phyloP scores from a whole-genome alignment of 2,888 invertebrate genomes.

The Leucophenga montana region DNA sequence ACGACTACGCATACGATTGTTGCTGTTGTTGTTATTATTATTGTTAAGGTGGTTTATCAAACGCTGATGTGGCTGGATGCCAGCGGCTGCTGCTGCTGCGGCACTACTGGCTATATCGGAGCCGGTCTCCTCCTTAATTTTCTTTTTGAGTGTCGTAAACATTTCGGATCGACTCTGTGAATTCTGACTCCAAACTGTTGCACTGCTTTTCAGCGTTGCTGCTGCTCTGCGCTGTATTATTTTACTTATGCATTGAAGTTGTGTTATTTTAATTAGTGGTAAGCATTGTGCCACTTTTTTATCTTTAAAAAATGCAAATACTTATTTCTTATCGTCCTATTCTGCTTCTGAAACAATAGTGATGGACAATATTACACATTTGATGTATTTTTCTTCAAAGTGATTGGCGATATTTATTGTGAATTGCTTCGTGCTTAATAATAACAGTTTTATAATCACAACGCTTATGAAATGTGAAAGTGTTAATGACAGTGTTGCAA shows the following conservation, averaged over 20 bases:
- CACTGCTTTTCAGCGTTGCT: background rate
- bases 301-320: constrained; percentile 57
- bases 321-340: too few species aligned
- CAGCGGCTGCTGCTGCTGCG: constrained; percentile 41
- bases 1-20: constrained; percentile 69
- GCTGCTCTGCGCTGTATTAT: background rate
- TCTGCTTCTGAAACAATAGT: too few species aligned
- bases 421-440: too few species aligned
- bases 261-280: background rate
- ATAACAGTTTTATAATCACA: too few species aligned
- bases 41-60: constrained; percentile 41
- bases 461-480: too few species aligned
- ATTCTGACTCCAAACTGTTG: background rate
- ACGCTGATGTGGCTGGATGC: constrained; percentile 49
- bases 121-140: constrained; percentile 91
- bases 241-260: background rate
- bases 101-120: constrained; percentile 77
- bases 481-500: too few species aligned
- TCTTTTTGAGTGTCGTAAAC: constrained; percentile 91
- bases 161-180: constrained; percentile 72
- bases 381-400: too few species aligned
- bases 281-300: constrained; percentile 43
- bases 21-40: constrained; percentile 62
- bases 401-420: too few species aligned
- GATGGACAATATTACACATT: too few species aligned